Evolutionary conservation across 2,797 vertebrate species (phyloP).

Genomic region (Sarcoramphus papa): DNA sequence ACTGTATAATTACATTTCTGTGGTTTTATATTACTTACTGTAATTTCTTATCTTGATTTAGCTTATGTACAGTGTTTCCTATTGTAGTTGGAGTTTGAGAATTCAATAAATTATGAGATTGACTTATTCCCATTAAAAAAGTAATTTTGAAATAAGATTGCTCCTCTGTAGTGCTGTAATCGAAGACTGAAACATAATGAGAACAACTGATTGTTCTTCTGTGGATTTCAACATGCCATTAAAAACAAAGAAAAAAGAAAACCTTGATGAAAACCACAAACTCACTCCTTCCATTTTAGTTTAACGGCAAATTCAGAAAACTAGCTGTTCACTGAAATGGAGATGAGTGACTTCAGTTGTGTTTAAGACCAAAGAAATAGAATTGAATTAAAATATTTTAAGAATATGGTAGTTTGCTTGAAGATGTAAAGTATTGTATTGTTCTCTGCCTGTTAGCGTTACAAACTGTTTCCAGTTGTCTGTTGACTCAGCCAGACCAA

Average conservation of each 20-base stretch:
- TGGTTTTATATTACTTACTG: neutral
- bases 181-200: neutral
- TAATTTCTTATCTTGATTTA: neutral
- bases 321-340: neutral
- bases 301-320: neutral
- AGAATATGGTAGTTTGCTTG: neutral
- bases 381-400: neutral
- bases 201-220: neutral
- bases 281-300: neutral
- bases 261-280: neutral
- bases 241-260: neutral
- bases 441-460: neutral
- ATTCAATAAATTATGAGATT: constrained; percentile 54
- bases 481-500: neutral
- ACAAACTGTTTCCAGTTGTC: neutral
- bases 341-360: neutral
- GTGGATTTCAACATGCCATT: neutral
- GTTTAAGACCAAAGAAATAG: neutral
- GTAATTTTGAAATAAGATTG: constrained; percentile 26
- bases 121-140: constrained; percentile 48
- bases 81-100: neutral
- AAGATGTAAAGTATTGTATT: neutral
- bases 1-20: neutral
- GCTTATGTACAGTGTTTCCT: neutral
- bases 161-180: neutral